phyloP scores from a whole-genome alignment of 23 tunicate species.

The Trididemnum clinides region DNA sequence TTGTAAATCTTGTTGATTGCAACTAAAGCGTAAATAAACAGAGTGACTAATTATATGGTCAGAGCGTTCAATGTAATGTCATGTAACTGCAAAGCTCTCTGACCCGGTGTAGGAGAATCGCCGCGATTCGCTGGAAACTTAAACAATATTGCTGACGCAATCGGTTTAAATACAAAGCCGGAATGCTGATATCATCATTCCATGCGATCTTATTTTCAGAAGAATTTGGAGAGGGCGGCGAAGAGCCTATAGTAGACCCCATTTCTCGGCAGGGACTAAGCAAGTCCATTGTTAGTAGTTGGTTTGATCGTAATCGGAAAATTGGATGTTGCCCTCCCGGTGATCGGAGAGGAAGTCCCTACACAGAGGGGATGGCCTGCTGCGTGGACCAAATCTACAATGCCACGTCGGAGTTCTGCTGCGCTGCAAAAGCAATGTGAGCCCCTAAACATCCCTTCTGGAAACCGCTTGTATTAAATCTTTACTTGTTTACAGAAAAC shows the following conservation, averaged over 20 bases:
- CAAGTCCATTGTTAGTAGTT: slow-evolving; percentile 29
- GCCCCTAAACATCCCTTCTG: not conserved
- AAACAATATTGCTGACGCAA: too few species aligned
- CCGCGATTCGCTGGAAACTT: too few species aligned
- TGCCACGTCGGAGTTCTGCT: slow-evolving; percentile 70
- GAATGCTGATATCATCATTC: too few species aligned
- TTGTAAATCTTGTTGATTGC: too few species aligned
- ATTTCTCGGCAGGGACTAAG: not conserved
- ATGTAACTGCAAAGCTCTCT: too few species aligned
- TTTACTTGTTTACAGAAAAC: slow-evolving; percentile 36
- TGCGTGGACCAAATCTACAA: slow-evolving; percentile 73
- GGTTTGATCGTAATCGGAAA: slow-evolving; percentile 1
- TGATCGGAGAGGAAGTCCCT: slow-evolving; percentile 45
- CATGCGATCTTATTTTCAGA: too few species aligned
- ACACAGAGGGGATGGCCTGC: slow-evolving; percentile 69
- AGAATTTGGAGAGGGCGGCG: not conserved
- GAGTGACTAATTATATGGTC: too few species aligned
- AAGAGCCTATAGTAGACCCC: not conserved
- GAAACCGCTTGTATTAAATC: too few species aligned
- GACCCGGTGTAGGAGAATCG: too few species aligned
- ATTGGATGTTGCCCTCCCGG: slow-evolving; percentile 96
- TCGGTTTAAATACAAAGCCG: too few species aligned
- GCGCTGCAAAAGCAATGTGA: slow-evolving; percentile 51
- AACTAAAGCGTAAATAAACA: too few species aligned
- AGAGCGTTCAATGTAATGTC: too few species aligned